These are phyloP conservation scores for Epinotia bilunana DNA, from an alignment of 2,888 invertebrate genomes.

Conservation along the genomic window DNA sequence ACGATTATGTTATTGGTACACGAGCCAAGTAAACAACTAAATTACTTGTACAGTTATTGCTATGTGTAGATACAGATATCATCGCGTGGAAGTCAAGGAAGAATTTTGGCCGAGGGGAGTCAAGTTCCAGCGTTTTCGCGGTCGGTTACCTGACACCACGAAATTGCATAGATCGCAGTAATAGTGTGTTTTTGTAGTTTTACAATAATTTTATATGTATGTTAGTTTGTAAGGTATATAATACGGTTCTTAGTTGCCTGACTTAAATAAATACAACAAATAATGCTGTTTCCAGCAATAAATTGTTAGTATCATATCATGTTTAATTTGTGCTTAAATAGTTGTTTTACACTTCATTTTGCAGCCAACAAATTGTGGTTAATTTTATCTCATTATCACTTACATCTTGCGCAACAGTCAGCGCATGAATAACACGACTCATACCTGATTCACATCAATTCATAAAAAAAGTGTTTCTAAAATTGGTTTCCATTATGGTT, in stretches of 20 bases:
- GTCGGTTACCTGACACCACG: too few relatives aligned
- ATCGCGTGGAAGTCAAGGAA: neutral
- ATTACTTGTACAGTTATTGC: slow-evolving; percentile 4
- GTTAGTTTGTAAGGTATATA: too few relatives aligned
- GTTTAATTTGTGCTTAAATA: neutral
- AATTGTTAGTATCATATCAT: neutral
- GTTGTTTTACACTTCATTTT: neutral
- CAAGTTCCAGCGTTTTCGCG: too few relatives aligned
- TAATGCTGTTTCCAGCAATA: neutral
- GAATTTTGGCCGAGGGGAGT: too few relatives aligned
- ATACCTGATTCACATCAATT: too few relatives aligned
- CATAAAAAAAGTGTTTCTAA: too few relatives aligned
- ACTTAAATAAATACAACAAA: too few relatives aligned
- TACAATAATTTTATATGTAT: too few relatives aligned
- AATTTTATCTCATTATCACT: neutral
- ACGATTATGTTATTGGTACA: slow-evolving; percentile 59
- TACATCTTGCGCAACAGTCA: neutral
- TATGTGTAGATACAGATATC: neutral
- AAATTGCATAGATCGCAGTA: too few relatives aligned
- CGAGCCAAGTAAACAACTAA: slow-evolving; percentile 68
- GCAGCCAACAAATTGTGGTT: neutral
- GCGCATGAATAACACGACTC: neutral
- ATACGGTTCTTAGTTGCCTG: too few relatives aligned
- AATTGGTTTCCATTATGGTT: too few relatives aligned
- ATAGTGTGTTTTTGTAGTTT: too few relatives aligned